Base-by-base conservation (phyloP, 1,140 invertebrate genomes). In the Apis dorsata region DNA sequence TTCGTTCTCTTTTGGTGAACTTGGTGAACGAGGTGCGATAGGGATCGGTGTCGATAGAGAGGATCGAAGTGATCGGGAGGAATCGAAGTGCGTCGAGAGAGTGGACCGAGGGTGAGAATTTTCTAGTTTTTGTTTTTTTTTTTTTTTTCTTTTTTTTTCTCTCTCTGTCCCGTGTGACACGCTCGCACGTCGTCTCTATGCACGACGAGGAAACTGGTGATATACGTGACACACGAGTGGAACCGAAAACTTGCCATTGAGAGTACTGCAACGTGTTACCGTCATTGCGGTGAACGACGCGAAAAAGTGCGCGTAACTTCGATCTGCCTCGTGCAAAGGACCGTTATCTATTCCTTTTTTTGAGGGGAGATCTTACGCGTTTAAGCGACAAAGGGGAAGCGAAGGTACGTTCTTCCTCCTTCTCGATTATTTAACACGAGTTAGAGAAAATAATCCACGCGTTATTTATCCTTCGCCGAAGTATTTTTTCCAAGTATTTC, bases 241-340 rank as follows among this genome's bases (percentile, higher is more conserved):
- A 24, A 24, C 62, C 60, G 63, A 70, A 73, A 78, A 75, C 74
- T 78, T 62, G 19, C 34, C 75, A 68, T 34, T 19, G 59, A 79
- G 24, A 28, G 24, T 79, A 85, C 86, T 79, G 86, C 83, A 88
- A 59, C 81, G 85, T 87, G 72, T 88, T 65, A 79, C 24, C 85
- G 72, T 63, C 78, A 79, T 66, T 88, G 86, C 87, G 77, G 76
- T 65, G 86, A 88, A 83, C 86, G 83, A 77, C 86, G 79, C 84
- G 80, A 85, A 85, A 85, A 88, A 88, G 87, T 88, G 87, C 84
- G 86, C 87, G 80, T 69, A 70, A 80, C 63, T 34, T 66, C 66
- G 79, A 65, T 76, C 65, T 15, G 34, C 11, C 53, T 76, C 24
- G n/a, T 10, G 34, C 15, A 70, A n/a, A 34, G 2, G 2, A 44